Conservation (phyloP, 2,888 invertebrate genomes). For the Miltochrista miniata region DNA sequence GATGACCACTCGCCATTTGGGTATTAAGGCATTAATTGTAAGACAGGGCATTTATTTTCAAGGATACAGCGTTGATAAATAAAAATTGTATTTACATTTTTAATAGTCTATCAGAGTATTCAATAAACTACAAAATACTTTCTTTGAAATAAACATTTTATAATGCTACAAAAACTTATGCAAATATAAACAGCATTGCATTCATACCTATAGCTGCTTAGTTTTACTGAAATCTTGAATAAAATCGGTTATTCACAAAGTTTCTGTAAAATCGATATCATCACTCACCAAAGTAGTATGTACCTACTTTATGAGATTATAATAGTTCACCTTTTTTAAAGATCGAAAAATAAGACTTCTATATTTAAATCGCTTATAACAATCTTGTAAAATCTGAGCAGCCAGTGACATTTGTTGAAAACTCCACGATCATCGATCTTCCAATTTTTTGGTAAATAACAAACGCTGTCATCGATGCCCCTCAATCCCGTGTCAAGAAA, state of each 20-base stretch:
- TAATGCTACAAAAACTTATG: too few relatives aligned
- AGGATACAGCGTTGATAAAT: background rate
- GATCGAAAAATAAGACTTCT: background rate
- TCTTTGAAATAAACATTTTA: too few relatives aligned
- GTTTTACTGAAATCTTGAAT: too few relatives aligned
- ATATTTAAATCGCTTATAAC: constrained; percentile 4
- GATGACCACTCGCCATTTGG: constrained; percentile 72
- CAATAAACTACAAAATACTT: too few relatives aligned
- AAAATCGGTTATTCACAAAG: too few relatives aligned
- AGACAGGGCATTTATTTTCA: background rate
- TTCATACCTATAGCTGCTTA: too few relatives aligned
- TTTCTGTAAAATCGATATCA: too few relatives aligned
- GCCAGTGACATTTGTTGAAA: constrained; percentile 26
- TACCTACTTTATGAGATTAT: too few relatives aligned
- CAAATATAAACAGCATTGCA: too few relatives aligned
- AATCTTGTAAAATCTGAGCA: constrained; percentile 6
- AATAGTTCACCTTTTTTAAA: background rate
- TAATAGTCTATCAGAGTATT: too few relatives aligned
- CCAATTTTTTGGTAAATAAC: constrained; percentile 45
- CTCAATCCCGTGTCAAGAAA: constrained; percentile 66
- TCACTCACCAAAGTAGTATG: background rate
- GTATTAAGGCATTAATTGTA: constrained; percentile 65
- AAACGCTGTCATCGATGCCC: constrained; percentile 55
- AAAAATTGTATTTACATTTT: too few relatives aligned
- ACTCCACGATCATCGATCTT: constrained; percentile 36